Base-by-base conservation (phyloP, 64 coral and sea anemone genomes). In the Stylophora pistillata region DNA sequence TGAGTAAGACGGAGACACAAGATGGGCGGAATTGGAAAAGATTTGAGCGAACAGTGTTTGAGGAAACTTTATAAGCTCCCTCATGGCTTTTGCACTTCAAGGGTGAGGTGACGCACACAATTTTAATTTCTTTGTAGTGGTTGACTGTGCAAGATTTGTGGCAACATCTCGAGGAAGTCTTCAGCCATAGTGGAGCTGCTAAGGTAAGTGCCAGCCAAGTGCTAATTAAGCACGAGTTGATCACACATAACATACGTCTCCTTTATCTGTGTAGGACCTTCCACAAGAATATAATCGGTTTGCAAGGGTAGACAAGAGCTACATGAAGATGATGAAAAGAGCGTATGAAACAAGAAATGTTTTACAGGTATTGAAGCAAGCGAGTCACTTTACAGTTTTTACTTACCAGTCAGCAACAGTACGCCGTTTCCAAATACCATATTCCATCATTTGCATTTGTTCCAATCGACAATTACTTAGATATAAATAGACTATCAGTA, bases 311-410 rank as follows among this genome's bases (percentile, higher is more conserved):
- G 97, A 99, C 72, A 99, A 99, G 72, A 95, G 93, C 62, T 99
- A 95, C 72, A 99, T 99, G 97, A 99, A 95, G 84, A 99, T 99
- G 97, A 99, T 95, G 82, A 99, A 99, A 52, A 89, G 93, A 58
- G 97, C 97, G 0, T 95, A 95, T 90, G 97, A 99, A 74, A 99
- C 97, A 21, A 95, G 95, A 88, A 99, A 99, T 79, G 97, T 99
- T 3, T 63, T 99, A 15, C 97, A 99, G 97, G 97, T 99, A 87
- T 74, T 13, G 21, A 68, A 7, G 9, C 20, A 26, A 86, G 7
- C 71, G 15, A 74, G 30, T 32, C 9, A 18, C 0, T 32, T 76
- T 76, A 53, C 37, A 47, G 3, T 47, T 47, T 47, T 47, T 47
- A 3, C 37, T 47, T 47, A 47, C 3, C 3, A 1, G 37, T 47